Evolutionary conservation across 2,113 vertebrate species (phyloP).

Genomic region (Eolophus roseicapilla): DNA sequence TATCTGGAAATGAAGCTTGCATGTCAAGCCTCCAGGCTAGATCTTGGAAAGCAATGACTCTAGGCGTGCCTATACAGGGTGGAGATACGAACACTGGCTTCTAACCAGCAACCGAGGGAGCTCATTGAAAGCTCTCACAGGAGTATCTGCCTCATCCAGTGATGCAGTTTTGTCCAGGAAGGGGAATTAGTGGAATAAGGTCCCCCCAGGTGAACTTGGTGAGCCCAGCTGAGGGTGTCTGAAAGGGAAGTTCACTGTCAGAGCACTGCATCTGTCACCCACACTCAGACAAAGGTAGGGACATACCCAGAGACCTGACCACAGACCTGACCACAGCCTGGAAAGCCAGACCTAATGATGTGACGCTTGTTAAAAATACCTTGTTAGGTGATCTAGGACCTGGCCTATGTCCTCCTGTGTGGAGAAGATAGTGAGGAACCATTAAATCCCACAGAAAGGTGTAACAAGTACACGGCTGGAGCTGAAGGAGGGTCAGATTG

Average conservation of each 20-base stretch:
- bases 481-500: not conserved
- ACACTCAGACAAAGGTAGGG: not conserved
- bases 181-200: not conserved
- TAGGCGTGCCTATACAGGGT: not conserved
- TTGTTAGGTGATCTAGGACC: not conserved
- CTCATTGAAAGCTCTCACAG: not conserved
- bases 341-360: not conserved
- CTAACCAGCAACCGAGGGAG: not conserved
- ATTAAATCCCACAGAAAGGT: not conserved
- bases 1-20: not conserved
- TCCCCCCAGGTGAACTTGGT: not conserved
- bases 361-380: not conserved
- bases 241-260: not conserved
- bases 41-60: not conserved
- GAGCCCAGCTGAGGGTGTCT: not conserved
- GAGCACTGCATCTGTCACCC: not conserved
- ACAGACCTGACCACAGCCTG: not conserved
- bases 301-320: not conserved
- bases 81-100: not conserved
- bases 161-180: not conserved
- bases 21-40: not conserved
- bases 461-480: not conserved
- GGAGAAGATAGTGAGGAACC: not conserved
- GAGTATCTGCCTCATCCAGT: not conserved
- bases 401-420: not conserved